phyloP scores from a whole-genome alignment of 2,797 vertebrate genomes.

The Silurus lanzhouensis region DNA sequence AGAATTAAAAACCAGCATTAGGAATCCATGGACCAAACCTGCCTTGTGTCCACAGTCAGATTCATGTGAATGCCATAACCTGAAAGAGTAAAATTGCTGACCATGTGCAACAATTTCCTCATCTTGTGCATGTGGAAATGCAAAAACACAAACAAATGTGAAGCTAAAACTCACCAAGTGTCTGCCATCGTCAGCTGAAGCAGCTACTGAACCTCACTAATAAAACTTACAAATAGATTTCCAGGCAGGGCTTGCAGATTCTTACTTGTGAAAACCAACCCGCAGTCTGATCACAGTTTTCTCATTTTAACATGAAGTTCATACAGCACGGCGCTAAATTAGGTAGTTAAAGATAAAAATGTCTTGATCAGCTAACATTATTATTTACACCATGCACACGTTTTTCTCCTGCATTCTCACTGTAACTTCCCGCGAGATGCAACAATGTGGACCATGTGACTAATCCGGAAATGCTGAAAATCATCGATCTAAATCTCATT shows the following conservation, averaged over 20 bases:
- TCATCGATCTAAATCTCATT: slow-evolving; percentile 4
- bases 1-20: no score
- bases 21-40: no score
- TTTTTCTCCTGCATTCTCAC: neutral
- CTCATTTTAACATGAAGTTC: neutral
- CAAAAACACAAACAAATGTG: neutral
- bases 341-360: neutral
- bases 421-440: slow-evolving; percentile 23
- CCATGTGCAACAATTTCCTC: no score
- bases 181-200: slow-evolving; percentile 66
- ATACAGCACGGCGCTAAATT: neutral
- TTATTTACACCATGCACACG: neutral
- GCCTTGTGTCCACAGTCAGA: no score
- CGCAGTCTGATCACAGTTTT: neutral
- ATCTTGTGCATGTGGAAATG: neutral
- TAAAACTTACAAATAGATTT: neutral
- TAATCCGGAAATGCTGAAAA: neutral
- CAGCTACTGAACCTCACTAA: neutral
- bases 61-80: no score
- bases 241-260: neutral
- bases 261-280: no score
- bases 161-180: slow-evolving; percentile 63
- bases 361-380: neutral
- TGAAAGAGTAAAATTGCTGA: no score
- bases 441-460: no score